Conservation (phyloP, 2,888 invertebrate genomes). For the Pristionchus mayeri region DNA sequence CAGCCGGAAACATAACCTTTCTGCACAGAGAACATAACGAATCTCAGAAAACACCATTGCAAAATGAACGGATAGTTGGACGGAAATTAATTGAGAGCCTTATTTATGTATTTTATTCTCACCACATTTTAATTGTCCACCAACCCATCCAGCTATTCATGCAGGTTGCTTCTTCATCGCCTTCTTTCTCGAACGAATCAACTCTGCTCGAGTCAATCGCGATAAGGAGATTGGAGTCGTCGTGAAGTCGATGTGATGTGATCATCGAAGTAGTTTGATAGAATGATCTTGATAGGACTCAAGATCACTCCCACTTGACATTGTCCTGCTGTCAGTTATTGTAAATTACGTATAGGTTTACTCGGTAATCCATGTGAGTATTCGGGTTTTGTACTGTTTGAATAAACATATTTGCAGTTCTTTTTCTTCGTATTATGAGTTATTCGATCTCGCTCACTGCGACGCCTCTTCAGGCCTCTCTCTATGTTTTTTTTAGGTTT, state of each 20-base stretch:
- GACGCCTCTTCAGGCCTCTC: conserved; percentile 42
- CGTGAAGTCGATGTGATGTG: conserved; percentile 58
- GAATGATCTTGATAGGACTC: conserved; percentile 24
- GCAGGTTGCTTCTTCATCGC: conserved; percentile 62
- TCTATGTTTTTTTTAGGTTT: background rate
- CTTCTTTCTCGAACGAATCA: conserved; percentile 58
- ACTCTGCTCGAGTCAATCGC: conserved; percentile 56
- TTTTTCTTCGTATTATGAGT: conserved; percentile 20
- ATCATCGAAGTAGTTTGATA: background rate
- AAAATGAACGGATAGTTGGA: too few species aligned
- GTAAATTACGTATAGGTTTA: background rate
- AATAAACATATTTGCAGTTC: conserved; percentile 47
- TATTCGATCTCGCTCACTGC: conserved; percentile 46
- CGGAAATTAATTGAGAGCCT: too few species aligned
- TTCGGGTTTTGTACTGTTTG: conserved; percentile 42
- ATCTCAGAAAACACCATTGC: too few species aligned
- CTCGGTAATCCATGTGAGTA: conserved; percentile 27
- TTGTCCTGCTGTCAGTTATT: background rate
- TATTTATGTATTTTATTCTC: too few species aligned
- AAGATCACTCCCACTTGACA: conserved; percentile 10
- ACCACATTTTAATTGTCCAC: background rate
- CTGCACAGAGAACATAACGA: too few species aligned
- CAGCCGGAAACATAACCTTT: too few species aligned
- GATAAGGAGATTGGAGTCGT: conserved; percentile 66
- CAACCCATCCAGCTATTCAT: background rate